Percentiles rank a stretch among this genome's conserved stretches.
These are phyloP conservation scores for Melikaiella ostensackeni DNA, from an alignment of 2,888 invertebrate genomes.

Conservation along the genomic window DNA sequence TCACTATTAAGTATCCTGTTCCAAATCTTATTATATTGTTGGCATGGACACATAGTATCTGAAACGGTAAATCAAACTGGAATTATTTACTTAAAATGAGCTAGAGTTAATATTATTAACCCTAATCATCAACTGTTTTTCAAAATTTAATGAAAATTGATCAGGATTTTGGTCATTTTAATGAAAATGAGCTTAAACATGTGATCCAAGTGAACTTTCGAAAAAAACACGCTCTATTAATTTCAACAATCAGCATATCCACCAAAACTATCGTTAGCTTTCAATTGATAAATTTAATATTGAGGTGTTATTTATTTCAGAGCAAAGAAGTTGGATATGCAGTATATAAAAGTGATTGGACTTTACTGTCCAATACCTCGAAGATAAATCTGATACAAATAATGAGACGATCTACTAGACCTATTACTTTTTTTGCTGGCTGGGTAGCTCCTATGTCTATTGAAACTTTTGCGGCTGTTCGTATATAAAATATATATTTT, in stretches of 20 bases:
- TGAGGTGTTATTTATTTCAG: conserved; percentile 46
- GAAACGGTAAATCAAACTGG: conserved; percentile 11
- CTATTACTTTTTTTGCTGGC: conserved; percentile 60
- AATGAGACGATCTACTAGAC: conserved; percentile 60
- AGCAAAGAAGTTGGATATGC: conserved; percentile 58
- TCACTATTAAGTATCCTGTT: background rate
- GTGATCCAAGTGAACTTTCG: too few relatives aligned
- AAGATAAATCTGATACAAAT: conserved; percentile 58
- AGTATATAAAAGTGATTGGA: conserved; percentile 64
- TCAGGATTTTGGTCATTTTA: too few relatives aligned
- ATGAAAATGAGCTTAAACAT: too few relatives aligned
- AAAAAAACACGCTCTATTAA: too few relatives aligned
- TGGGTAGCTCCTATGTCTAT: conserved; percentile 62
- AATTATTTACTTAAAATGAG: background rate
- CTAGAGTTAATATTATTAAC: background rate
- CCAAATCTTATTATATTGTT: conserved; percentile 20
- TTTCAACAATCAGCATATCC: too few relatives aligned
- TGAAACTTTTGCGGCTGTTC: conserved; percentile 59
- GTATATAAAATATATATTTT: conserved; percentile 45
- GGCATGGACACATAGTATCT: conserved; percentile 4
- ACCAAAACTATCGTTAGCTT: too few relatives aligned
- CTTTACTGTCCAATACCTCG: conserved; percentile 47
- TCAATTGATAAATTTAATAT: background rate
- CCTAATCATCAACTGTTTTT: too few relatives aligned
- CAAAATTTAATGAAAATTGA: too few relatives aligned